Evolutionary conservation across 2,113 vertebrate genomes (phyloP).

Genomic region (Ctenomys sociabilis): DNA sequence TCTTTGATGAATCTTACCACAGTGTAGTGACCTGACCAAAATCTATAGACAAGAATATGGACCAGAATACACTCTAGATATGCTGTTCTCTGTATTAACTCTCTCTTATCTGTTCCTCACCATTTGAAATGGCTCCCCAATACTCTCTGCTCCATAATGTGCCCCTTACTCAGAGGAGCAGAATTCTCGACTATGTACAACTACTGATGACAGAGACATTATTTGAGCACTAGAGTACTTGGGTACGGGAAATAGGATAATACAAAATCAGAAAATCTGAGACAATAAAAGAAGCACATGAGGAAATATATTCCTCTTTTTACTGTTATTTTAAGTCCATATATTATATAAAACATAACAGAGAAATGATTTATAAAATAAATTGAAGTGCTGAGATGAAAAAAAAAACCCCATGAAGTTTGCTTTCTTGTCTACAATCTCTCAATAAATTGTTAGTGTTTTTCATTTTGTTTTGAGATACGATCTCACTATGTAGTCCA

Average conservation of each 20-base stretch:
- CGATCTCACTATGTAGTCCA: not conserved
- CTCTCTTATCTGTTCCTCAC: constrained; percentile 8
- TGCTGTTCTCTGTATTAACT: not conserved
- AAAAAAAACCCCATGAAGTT: constrained; percentile 81
- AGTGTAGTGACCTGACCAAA: not conserved
- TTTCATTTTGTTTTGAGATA: not conserved
- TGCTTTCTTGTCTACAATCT: constrained; percentile 76
- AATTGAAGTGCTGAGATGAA: constrained; percentile 78
- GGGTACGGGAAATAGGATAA: constrained; percentile 48
- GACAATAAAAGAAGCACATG: constrained; percentile 83
- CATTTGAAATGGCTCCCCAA: not conserved
- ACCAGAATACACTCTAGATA: not conserved
- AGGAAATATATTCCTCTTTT: constrained; percentile 84
- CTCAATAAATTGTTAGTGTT: constrained; percentile 67
- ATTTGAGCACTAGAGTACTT: constrained; percentile 52
- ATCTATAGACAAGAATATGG: not conserved
- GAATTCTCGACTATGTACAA: not conserved
- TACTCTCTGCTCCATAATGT: not conserved
- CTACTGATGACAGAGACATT: constrained; percentile 37
- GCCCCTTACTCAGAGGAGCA: constrained; percentile 12
- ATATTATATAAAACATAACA: constrained; percentile 88
- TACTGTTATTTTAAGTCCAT: constrained; percentile 85
- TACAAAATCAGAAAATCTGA: constrained; percentile 34
- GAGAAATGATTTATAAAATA: constrained; percentile 85
- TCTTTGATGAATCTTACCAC: not conserved